Conservation (phyloP, 2,113 vertebrate species). For the Dromiciops gliroides region DNA sequence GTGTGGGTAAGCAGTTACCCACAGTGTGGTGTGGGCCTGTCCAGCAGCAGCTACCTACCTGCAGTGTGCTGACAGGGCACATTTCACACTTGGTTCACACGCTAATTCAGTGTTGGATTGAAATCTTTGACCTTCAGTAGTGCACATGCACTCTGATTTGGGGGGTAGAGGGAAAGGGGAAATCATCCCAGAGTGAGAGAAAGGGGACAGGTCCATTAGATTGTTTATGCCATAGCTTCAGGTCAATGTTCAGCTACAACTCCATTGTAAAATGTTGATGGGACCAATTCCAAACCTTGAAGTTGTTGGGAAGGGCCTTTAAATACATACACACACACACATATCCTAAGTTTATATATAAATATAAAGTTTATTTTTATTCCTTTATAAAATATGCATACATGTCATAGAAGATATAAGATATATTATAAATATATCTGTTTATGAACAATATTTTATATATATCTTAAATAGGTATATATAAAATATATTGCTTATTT, state of each 20-base stretch:
- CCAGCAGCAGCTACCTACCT: background rate
- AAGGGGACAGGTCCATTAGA: background rate
- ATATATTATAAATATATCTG: background rate
- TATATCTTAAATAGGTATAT: background rate
- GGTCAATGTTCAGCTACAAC: background rate
- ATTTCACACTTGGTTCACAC: background rate
- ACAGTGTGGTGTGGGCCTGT: background rate
- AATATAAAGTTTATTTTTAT: background rate
- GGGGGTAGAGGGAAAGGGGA: too few relatives aligned
- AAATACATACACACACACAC: background rate
- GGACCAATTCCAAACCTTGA: background rate
- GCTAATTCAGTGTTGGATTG: too few relatives aligned
- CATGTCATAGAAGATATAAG: too few relatives aligned
- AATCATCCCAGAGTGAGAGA: background rate
- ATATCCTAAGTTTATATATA: background rate
- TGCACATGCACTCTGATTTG: background rate
- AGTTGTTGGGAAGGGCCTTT: background rate
- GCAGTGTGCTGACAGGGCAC: background rate
- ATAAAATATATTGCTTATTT: background rate
- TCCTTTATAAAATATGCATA: background rate
- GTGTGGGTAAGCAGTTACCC: background rate
- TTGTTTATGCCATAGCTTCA: background rate
- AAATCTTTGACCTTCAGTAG: background rate
- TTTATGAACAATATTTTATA: background rate
- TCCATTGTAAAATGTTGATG: background rate